These are phyloP conservation scores for Nyctereutes procyonoides DNA, from an alignment of 2,113 vertebrate species.

Conservation along the genomic window DNA sequence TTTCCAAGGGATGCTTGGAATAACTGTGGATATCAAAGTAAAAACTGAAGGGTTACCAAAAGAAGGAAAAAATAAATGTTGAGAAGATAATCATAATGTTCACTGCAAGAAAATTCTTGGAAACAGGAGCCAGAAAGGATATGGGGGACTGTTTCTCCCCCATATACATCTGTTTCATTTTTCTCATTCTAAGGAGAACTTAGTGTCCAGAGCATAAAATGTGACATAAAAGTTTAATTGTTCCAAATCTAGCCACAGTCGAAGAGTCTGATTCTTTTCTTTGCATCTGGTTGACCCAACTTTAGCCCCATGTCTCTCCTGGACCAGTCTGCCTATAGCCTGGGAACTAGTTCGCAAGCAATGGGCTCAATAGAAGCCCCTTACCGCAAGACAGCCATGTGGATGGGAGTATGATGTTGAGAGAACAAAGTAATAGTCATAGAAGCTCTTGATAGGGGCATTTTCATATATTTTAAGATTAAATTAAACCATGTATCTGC, in stretches of 20 bases:
- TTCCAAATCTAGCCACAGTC: neutral
- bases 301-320: neutral
- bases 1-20: neutral
- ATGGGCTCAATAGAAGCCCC: neutral
- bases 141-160: neutral
- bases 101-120: neutral
- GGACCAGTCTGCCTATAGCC: neutral
- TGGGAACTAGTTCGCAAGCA: neutral
- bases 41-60: neutral
- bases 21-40: neutral
- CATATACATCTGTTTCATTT: neutral
- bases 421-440: neutral
- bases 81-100: neutral
- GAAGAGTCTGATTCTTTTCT: neutral
- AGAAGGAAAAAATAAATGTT: neutral
- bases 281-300: neutral
- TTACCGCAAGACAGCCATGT: neutral
- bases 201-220: neutral
- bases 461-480: neutral
- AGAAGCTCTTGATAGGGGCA: neutral
- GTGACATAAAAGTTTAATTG: neutral
- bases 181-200: slow-evolving; percentile 19
- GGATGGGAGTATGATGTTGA: neutral
- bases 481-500: neutral
- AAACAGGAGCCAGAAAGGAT: neutral